A percentile compares a stretch with the other conserved stretches of the same genome.
Evolutionary conservation across 1,140 invertebrate species (phyloP).

Genomic region (Nomia melanderi): DNA sequence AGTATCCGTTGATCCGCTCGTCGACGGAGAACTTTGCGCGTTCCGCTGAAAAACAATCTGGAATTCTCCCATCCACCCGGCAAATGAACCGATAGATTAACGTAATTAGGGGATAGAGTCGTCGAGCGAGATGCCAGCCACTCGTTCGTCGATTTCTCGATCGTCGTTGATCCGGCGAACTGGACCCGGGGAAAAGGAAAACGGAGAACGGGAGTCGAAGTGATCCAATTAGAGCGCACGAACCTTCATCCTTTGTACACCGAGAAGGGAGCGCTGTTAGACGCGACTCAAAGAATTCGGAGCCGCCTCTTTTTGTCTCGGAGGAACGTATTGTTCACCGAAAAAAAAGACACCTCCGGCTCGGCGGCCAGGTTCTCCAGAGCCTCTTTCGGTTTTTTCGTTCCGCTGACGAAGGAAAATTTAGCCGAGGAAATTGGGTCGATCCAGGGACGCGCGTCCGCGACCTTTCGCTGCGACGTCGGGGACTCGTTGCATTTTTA

Average conservation of each 20-base stretch:
- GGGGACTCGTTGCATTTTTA: too few relatives aligned
- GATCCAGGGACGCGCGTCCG: constrained; percentile 9
- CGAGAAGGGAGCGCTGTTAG: neutral
- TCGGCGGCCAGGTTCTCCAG: neutral
- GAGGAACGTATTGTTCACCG: neutral
- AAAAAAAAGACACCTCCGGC: constrained; percentile 1
- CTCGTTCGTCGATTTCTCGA: too few relatives aligned
- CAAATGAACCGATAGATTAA: too few relatives aligned
- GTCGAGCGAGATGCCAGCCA: too few relatives aligned
- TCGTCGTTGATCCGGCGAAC: too few relatives aligned
- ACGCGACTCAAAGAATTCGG: neutral
- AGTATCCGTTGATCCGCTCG: too few relatives aligned
- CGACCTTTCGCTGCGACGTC: constrained; percentile 10
- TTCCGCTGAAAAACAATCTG: too few relatives aligned
- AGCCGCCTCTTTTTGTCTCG: neutral
- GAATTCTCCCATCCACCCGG: too few relatives aligned
- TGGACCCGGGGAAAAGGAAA: too few relatives aligned
- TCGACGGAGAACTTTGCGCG: too few relatives aligned
- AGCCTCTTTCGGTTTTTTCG: too few relatives aligned
- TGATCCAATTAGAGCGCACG: neutral
- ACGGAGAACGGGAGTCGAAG: neutral
- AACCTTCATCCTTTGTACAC: neutral
- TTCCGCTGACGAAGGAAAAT: constrained; percentile 38
- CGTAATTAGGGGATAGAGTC: too few relatives aligned
- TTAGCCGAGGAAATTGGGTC: constrained; percentile 35